Conservation (phyloP, 2,888 invertebrate genomes). For the Andrena camellia region DNA sequence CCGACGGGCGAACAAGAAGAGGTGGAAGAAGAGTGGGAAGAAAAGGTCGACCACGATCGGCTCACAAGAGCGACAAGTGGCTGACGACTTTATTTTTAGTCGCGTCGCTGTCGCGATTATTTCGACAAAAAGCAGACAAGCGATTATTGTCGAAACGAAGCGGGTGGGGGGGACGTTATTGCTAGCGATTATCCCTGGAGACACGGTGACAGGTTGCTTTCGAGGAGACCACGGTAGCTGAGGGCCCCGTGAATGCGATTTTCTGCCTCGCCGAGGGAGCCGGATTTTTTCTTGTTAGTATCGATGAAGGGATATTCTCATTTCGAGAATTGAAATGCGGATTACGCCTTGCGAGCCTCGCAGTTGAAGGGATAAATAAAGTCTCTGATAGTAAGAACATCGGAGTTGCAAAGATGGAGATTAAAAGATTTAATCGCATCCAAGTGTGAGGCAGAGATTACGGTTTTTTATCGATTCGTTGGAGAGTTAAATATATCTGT, state of each 20-base stretch:
- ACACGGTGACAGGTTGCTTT: conserved; percentile 28
- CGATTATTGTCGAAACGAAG: conserved; percentile 42
- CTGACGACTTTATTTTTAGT: conserved; percentile 54
- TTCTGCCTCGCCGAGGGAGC: not conserved
- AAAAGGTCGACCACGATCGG: conserved; percentile 27
- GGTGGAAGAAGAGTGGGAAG: not conserved
- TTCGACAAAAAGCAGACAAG: conserved; percentile 28
- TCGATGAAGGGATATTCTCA: not conserved
- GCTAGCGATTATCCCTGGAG: conserved; percentile 37
- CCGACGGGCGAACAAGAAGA: conserved; percentile 23
- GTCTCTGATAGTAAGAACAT: too few species aligned
- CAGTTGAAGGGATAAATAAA: too few species aligned
- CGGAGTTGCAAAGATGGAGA: too few species aligned
- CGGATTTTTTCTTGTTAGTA: not conserved
- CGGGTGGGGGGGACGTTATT: conserved; percentile 10
- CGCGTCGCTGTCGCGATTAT: conserved; percentile 32
- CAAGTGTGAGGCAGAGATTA: too few species aligned
- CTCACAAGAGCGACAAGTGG: conserved; percentile 39
- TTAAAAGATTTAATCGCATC: too few species aligned
- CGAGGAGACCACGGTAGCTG: not conserved
- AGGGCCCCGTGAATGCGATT: conserved; percentile 14
- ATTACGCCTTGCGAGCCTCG: too few species aligned
- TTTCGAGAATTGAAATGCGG: not conserved
- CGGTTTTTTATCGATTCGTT: too few species aligned
- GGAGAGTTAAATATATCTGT: too few species aligned